A percentile compares a stretch with the other conserved stretches of the same genome.
Evolutionary conservation across 2,797 vertebrate species (phyloP).

Genomic region (Labeo calbasu): DNA sequence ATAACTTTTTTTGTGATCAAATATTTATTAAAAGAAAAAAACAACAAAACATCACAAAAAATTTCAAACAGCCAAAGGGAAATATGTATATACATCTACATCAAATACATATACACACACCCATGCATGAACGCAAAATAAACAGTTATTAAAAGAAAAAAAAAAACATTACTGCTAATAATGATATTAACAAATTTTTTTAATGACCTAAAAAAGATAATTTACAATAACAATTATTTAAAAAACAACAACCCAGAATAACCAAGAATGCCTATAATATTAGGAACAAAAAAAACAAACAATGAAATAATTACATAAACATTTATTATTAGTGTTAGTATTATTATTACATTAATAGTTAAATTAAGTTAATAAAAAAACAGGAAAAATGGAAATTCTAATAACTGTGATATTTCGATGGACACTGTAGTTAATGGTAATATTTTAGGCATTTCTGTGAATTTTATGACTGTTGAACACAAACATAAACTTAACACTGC

Average conservation of each 20-base stretch:
- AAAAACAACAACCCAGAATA: neutral
- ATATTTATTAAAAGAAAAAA: too few species aligned
- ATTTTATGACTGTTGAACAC: neutral
- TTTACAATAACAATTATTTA: neutral
- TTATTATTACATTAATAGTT: neutral
- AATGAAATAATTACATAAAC: too few species aligned
- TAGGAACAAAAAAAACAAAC: neutral
- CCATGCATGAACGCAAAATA: too few species aligned
- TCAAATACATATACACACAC: too few species aligned
- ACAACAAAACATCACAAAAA: too few species aligned
- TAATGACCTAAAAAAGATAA: neutral
- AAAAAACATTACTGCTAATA: too few species aligned
- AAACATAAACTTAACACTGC: neutral
- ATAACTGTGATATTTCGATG: neutral
- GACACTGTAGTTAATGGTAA: neutral
- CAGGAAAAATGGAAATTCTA: neutral
- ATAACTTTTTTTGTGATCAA: too few species aligned
- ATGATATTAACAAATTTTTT: too few species aligned
- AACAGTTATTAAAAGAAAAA: too few species aligned
- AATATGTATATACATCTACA: too few species aligned
- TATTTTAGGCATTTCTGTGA: neutral
- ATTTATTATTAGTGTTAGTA: too few species aligned
- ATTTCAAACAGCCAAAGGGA: too few species aligned
- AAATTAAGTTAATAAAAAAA: neutral
- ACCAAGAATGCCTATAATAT: neutral